These are phyloP conservation scores for Tachina fera DNA, from an alignment of 2,888 invertebrate species.

Conservation along the genomic window DNA sequence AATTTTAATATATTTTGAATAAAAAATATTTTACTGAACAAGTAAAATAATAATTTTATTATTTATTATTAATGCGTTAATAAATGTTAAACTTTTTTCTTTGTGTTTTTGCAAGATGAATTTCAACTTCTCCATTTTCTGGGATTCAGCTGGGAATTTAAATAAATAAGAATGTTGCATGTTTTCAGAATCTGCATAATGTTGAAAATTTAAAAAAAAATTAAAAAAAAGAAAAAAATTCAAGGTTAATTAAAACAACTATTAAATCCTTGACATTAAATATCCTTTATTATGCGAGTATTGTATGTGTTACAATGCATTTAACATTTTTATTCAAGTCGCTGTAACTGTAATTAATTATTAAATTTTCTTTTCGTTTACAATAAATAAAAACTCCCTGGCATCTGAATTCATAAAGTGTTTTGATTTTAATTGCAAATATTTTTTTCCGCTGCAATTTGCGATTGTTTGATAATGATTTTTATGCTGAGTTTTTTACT, in stretches of 20 bases:
- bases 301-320: slow-evolving; percentile 4
- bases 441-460: slow-evolving; percentile 35
- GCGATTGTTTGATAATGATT: slow-evolving; percentile 36
- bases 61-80: too few relatives aligned
- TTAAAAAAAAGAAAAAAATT: slow-evolving; percentile 26
- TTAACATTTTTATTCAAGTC: slow-evolving; percentile 7
- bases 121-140: too few relatives aligned
- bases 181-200: background rate
- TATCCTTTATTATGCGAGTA: background rate
- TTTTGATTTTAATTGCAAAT: slow-evolving; percentile 56
- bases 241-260: slow-evolving; percentile 64
- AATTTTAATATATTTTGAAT: too few relatives aligned
- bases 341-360: slow-evolving; percentile 41
- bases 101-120: too few relatives aligned
- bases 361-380: background rate
- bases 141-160: too few relatives aligned
- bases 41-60: too few relatives aligned
- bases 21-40: too few relatives aligned
- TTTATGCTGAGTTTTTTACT: slow-evolving; percentile 30
- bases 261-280: slow-evolving; percentile 56
- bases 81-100: too few relatives aligned
- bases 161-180: slow-evolving; percentile 32
- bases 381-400: slow-evolving; percentile 26
- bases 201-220: background rate
- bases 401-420: slow-evolving; percentile 44